Conservation (phyloP, 2,113 vertebrate species). For the Proteles cristata region DNA sequence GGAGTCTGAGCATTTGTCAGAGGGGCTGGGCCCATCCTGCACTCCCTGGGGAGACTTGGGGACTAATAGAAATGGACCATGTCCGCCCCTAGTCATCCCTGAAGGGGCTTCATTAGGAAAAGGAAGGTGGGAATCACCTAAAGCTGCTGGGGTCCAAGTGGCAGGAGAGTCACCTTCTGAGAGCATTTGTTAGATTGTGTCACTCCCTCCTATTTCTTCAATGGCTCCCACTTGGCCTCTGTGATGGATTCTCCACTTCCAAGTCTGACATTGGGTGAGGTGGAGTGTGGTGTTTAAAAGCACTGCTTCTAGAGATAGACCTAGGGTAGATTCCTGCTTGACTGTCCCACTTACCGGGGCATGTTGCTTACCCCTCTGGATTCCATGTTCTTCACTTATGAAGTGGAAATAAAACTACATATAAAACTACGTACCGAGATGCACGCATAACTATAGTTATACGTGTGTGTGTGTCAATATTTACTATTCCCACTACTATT, state of each 20-base stretch:
- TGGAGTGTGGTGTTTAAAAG: background rate
- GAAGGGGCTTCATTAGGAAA: background rate
- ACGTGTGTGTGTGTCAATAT: background rate
- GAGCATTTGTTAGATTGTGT: background rate
- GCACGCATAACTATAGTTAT: background rate
- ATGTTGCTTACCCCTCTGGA: background rate
- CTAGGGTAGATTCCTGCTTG: background rate
- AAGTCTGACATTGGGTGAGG: background rate
- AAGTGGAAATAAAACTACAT: background rate
- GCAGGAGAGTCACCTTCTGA: background rate
- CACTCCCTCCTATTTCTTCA: background rate
- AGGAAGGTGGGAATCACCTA: background rate
- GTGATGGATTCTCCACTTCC: background rate
- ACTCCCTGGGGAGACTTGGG: background rate
- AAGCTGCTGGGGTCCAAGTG: background rate
- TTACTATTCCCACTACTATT: fast-evolving
- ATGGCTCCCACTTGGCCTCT: background rate
- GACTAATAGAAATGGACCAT: background rate
- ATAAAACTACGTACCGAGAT: background rate
- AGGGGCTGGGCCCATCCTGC: background rate
- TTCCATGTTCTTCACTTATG: background rate
- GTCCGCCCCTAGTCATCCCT: background rate
- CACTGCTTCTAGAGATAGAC: background rate
- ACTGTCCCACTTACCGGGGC: background rate
- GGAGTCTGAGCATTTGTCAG: background rate